phyloP scores from a whole-genome alignment of 2,888 invertebrate species.

The Mesorhabditis spiculigera region DNA sequence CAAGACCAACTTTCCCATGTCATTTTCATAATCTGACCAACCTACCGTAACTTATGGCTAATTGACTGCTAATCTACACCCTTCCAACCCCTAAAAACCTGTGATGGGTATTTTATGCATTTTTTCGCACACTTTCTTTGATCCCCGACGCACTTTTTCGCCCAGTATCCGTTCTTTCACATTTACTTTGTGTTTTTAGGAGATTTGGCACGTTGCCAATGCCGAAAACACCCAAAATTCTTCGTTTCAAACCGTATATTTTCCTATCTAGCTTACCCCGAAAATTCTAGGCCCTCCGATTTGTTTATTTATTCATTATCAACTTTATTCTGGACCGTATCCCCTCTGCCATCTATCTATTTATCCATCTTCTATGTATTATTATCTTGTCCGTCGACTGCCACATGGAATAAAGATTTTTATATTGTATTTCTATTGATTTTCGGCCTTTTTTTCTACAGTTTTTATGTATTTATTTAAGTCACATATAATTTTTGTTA shows the following conservation, averaged over 20 bases:
- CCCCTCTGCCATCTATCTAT: no score
- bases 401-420: neutral
- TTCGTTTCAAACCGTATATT: no score
- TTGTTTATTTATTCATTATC: no score
- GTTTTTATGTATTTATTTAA: neutral
- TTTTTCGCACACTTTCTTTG: constrained; percentile 5
- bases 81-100: neutral
- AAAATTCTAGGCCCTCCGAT: no score
- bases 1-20: no score
- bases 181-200: neutral
- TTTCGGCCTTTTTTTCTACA: no score
- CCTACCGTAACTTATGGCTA: no score
- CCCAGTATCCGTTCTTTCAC: neutral
- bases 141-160: neutral
- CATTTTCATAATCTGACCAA: no score
- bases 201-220: neutral
- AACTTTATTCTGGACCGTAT: no score
- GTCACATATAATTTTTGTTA: neutral
- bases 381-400: neutral
- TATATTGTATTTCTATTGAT: neutral
- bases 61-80: no score
- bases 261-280: no score
- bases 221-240: neutral
- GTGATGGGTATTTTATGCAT: neutral
- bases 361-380: neutral